phyloP scores from a whole-genome alignment of 2,797 vertebrate genomes.

The Fratercula arctica region DNA sequence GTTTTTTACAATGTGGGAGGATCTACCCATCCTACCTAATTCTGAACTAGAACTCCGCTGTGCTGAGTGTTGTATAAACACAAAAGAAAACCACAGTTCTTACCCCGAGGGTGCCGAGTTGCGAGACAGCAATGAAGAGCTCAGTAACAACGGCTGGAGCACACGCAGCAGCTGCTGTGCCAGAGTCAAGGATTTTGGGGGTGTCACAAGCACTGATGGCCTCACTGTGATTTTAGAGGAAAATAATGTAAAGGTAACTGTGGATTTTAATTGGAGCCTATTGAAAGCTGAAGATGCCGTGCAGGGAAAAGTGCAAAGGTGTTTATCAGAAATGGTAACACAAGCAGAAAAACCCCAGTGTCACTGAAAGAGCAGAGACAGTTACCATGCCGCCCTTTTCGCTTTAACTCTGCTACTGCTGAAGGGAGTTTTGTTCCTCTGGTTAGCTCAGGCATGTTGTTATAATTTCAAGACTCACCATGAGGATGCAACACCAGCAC shows the following conservation, averaged over 20 bases:
- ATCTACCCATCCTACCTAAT: background rate
- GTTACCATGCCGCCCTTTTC: background rate
- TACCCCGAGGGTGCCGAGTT: background rate
- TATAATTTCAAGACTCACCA: background rate
- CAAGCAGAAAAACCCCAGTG: background rate
- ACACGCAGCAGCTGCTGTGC: background rate
- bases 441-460: background rate
- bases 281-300: background rate
- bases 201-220: background rate
- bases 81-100: background rate
- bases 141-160: background rate
- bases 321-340: background rate
- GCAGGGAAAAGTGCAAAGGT: background rate
- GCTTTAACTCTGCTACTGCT: background rate
- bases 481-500: background rate
- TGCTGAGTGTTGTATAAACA: background rate
- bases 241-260: background rate
- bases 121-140: background rate
- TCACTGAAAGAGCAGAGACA: background rate
- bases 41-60: background rate
- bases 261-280: background rate
- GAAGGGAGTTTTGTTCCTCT: background rate
- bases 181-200: background rate
- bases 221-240: background rate
- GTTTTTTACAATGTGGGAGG: background rate